A percentile compares a stretch with the other conserved stretches of the same genome.
These are phyloP conservation scores for Melanotaenia maccullochi DNA, from an alignment of 2,797 vertebrate species.

Conservation along the genomic window DNA sequence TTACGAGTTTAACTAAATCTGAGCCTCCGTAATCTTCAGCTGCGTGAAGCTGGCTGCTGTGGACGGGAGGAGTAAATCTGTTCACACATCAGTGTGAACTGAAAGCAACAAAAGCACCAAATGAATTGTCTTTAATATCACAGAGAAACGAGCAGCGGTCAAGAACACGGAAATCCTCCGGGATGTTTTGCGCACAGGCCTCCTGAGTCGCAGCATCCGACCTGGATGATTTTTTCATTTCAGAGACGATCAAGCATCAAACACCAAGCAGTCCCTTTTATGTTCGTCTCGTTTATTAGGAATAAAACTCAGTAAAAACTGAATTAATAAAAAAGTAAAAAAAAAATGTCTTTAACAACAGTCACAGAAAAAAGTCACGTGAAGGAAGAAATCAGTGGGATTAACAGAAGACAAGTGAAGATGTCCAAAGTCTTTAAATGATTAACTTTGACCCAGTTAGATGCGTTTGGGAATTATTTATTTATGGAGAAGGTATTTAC, in stretches of 20 bases:
- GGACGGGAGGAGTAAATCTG: not conserved
- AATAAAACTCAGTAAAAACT: not conserved
- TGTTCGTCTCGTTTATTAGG: not conserved
- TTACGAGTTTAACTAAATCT: not conserved
- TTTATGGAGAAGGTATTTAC: not conserved
- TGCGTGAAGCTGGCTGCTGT: not conserved
- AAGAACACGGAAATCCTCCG: not conserved
- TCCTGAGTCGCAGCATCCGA: not conserved
- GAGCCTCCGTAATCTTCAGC: not conserved
- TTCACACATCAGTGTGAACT: not conserved
- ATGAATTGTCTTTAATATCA: not conserved
- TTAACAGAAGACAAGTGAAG: not conserved
- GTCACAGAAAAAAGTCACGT: not conserved
- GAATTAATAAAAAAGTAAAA: not conserved
- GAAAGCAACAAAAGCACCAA: not conserved
- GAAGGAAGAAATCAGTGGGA: not conserved
- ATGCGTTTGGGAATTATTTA: not conserved
- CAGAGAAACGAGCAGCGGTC: not conserved
- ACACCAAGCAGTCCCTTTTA: not conserved
- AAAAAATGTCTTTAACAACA: not conserved
- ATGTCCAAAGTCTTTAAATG: not conserved
- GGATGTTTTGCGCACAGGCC: conserved; percentile 14
- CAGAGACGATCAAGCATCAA: not conserved
- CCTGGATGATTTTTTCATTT: not conserved
- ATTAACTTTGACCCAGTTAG: not conserved